Evolutionary conservation across 92 coral and sea anemone genomes (phyloP).

Genomic region (Umimayanthus kanabou): DNA sequence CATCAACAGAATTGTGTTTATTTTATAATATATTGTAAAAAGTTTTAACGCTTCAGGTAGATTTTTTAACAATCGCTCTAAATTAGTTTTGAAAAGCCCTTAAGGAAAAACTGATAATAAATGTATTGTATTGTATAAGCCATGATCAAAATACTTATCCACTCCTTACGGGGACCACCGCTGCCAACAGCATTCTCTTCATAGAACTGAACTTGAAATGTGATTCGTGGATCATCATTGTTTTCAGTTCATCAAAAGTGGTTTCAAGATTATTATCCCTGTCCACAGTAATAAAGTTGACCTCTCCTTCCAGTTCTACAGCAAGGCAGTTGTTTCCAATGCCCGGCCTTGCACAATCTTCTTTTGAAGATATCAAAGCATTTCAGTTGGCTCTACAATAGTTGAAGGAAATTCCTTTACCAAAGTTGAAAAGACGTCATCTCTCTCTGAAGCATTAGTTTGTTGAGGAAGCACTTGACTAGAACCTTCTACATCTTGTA

Average conservation of each 20-base stretch:
- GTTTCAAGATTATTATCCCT: constrained; percentile 34
- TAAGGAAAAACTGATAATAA: too few relatives aligned
- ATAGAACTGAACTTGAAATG: constrained; percentile 61
- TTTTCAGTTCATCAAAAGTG: constrained; percentile 42
- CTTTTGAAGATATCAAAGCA: constrained; percentile 63
- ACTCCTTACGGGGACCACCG: constrained; percentile 61
- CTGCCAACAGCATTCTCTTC: constrained; percentile 52
- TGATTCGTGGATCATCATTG: constrained; percentile 29
- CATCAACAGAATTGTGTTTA: too few relatives aligned
- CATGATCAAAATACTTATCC: constrained; percentile 57
- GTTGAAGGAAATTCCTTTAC: constrained; percentile 45
- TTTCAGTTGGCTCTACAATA: constrained; percentile 65
- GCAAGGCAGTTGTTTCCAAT: constrained; percentile 32
- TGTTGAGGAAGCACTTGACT: not conserved
- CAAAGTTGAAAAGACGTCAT: constrained; percentile 27
- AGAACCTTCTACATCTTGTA: not conserved
- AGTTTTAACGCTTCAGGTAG: too few relatives aligned
- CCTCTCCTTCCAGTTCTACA: constrained; percentile 26
- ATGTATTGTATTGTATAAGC: too few relatives aligned
- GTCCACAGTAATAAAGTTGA: constrained; percentile 34
- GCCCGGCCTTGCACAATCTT: constrained; percentile 30
- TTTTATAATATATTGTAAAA: too few relatives aligned
- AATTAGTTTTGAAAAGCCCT: too few relatives aligned
- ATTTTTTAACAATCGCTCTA: too few relatives aligned
- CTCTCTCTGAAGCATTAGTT: constrained; percentile 5